Base-by-base conservation (phyloP, 2,113 vertebrate species). In the Orcinus orca region DNA sequence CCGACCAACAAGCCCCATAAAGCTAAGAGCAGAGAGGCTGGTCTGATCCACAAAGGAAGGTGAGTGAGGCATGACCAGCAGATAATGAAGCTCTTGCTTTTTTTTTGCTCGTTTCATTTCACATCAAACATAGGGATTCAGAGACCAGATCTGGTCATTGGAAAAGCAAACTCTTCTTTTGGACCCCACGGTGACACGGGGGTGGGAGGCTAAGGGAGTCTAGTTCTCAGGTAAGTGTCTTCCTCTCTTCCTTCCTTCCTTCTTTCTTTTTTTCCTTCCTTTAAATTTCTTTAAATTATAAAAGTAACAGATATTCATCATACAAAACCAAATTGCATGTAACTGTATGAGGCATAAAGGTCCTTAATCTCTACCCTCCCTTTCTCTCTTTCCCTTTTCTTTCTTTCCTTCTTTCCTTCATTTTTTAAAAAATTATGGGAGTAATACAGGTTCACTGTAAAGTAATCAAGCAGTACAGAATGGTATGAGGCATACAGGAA, bases 1-100 rank as follows among this genome's bases (percentile, higher is more conserved):
- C 73, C 74, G 88, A 97, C 97, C 98, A 98, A 96, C 96, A 96
- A 93, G 93, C 93, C 90, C 93, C 92, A 97, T 96, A 97, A 98
- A 97, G 82, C 70, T 81, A 90, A 93, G 90, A 83, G 88, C 73
- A 95, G 91, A 88, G 96, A 68, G 68, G 47, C 86, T 96, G 80
- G 62, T 90, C 44, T 82, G 63, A 95, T 97, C 38, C 38, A 93
- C 89, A 63, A 44, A 67, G 83, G 79, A 71, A 97, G 85, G 94
- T 65, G 71, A 41, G 77, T 1, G 18, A 92, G n/a, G 67, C 80
- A 87, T 25, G 29, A 41, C 58, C 83, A 92, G 74, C 29, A 87
- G 68, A 94, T 74, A 74, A 91, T 11, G n/a, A 97, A 23, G 33
- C 58, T 96, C 82, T 68, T 87, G 74, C 6, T 29, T 96, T 58